Base-by-base conservation (phyloP, 2,797 vertebrate species). In the Discoglossus pictus region DNA sequence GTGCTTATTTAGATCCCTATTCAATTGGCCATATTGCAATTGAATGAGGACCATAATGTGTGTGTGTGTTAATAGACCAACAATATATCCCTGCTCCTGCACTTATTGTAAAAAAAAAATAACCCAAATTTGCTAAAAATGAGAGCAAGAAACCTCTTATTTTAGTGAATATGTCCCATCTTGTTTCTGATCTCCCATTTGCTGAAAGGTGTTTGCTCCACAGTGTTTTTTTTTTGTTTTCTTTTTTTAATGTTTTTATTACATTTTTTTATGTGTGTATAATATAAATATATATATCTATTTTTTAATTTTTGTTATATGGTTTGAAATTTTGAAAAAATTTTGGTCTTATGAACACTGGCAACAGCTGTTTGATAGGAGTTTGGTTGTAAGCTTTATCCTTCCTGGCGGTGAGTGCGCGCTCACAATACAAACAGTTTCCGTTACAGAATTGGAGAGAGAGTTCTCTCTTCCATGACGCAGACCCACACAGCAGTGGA, bases 241-340 rank as follows among this genome's bases (percentile, higher is more conserved):
- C 1, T 54, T 47, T 64, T 71, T 64, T 25, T 48, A 13, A 34
- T 36, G 10, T 11, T n/a, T 51, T 56, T 62, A 47, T 62, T 42
- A 31, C 43, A 25, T 23, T 62, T 69, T 62, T 62, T 70, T 42
- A 36, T 71, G 53, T 24, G 13, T 71, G 61, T 71, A 64, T 21
- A n/a, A 71, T 64, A 71, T 40, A 70, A 56, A 63, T 63, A 55
- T 59, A 50, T 50, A 59, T 70, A 64, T 71, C 52, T 71, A 71
- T 71, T 71, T 71, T 71, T 71, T 64, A 71, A 64, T 71, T n/a
- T n/a, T 71, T 71, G 51, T 70, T 12, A 36, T 58, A 51, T 42
- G 44, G 9, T 58, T 62, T 71, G 11, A 71, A 44, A 64, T 9
- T 21, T 40, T 47, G 34, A 58, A 59, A 25, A 61, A 48, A 44